Evolutionary conservation across 2,888 invertebrate genomes (phyloP).

Genomic region (Cephonodes hylas): DNA sequence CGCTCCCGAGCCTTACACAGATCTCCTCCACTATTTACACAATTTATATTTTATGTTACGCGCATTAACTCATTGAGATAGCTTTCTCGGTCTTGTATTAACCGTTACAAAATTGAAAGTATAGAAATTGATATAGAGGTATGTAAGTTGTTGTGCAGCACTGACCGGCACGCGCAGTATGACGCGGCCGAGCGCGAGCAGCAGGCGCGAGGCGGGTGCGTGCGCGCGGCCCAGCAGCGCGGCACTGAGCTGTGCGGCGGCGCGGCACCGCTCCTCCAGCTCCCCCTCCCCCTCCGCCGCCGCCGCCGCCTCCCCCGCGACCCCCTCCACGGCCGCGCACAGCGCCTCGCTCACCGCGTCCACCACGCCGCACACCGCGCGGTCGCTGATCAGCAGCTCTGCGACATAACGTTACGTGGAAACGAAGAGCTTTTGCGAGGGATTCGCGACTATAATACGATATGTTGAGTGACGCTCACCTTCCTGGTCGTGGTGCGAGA

Average conservation of each 20-base stretch:
- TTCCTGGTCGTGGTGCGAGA: conserved; percentile 27
- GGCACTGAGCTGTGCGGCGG: conserved; percentile 29
- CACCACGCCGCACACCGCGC: conserved; percentile 29
- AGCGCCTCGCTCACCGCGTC: conserved; percentile 15
- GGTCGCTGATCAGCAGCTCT: conserved; percentile 40
- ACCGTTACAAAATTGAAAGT: no score
- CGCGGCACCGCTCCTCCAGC: conserved; percentile 14
- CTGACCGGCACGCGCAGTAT: conserved; percentile 35
- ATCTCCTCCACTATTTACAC: no score
- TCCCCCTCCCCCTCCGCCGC: conserved; percentile 11
- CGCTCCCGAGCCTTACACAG: no score
- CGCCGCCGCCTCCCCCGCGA: conserved; percentile 13
- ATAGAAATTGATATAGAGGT: background rate
- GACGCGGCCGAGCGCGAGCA: conserved; percentile 31
- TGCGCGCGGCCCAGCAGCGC: conserved; percentile 21
- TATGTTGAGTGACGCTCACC: conserved; percentile 20
- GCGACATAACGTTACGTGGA: conserved; percentile 10
- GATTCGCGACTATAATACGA: background rate
- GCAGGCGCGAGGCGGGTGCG: conserved; percentile 17
- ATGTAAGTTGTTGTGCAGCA: background rate
- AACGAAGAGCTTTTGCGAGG: no score
- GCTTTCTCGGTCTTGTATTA: no score
- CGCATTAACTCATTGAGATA: no score
- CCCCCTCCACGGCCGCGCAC: background rate
- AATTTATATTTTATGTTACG: no score